Base-by-base conservation (phyloP, 2,113 vertebrate genomes). In the Jaculus jaculus region DNA sequence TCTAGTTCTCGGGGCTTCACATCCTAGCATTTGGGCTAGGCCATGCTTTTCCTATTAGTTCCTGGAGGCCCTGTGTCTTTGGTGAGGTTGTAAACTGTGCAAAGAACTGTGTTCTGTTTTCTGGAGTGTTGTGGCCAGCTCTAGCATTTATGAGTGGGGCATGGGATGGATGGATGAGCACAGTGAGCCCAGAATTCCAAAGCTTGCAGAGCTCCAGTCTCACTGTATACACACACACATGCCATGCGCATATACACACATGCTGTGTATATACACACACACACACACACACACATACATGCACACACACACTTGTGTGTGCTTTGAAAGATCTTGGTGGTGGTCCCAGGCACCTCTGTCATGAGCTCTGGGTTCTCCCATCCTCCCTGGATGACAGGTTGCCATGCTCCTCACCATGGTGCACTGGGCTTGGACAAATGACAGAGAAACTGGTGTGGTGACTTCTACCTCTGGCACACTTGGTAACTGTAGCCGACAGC, bases 341-440 rank as follows among this genome's bases (percentile, higher is more conserved):
- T 84, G 13, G 30, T 54, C 2, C 1, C n/a, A 28, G 47, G 5
- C 1, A 16, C 28, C 4, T 47, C 34, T 24, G 21, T 26, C 11
- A 1, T 30, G 68, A 20, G 32, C n/a, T 30, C 37, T 54, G 58
- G 39, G n/a, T 20, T 71, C 4, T 37, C 60, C 30, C 21, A 0
- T 32, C 23, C 17, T 26, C 4, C 39, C 18, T 0, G 23, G 68
- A 5, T 0, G 2, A 7, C 17, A 30, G 3, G 37, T 12, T 16
- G 10, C 54, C 54, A 54, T 54, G 54, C 1, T 2, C 1, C 16
- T 58, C 7, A 13, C 26, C 9, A 0, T 4, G 5, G 20, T 6
- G 16, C 21, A 65, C 10, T 32, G 60, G 30, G 10, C 0, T 12
- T 26, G 5, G 15, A 23, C 58, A 26, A 3, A 34, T 18, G 16